Conservation (phyloP, 2,888 invertebrate genomes). For the Chloroclysta siterata region DNA sequence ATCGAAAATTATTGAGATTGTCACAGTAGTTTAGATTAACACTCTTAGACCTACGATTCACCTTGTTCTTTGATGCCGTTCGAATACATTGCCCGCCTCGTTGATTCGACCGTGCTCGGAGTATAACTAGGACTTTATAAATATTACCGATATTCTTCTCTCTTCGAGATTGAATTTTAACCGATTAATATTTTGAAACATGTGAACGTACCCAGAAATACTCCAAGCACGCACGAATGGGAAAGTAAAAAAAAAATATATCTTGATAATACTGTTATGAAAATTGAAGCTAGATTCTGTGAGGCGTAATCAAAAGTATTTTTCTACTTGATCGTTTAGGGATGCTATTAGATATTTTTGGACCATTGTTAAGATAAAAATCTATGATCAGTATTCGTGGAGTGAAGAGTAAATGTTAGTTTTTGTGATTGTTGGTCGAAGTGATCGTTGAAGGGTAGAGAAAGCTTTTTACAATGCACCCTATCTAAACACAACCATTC, state of each 20-base stretch:
- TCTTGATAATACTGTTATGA: slow-evolving; percentile 58
- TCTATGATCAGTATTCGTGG: slow-evolving; percentile 77
- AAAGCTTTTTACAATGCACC: slow-evolving; percentile 67
- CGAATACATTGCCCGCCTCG: slow-evolving; percentile 51
- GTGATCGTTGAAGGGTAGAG: slow-evolving; percentile 66
- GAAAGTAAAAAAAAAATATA: slow-evolving; percentile 51
- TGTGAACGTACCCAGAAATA: slow-evolving; percentile 12
- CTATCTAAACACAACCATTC: slow-evolving; percentile 40
- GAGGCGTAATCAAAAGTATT: slow-evolving; percentile 79
- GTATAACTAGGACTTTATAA: slow-evolving; percentile 4
- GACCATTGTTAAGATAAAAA: slow-evolving; percentile 82
- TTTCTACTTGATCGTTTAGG: slow-evolving; percentile 84
- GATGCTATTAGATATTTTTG: slow-evolving; percentile 84
- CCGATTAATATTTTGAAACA: neutral
- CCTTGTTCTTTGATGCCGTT: slow-evolving; percentile 62
- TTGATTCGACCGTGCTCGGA: slow-evolving; percentile 34
- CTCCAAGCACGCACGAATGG: slow-evolving; percentile 26
- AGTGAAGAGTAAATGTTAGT: slow-evolving; percentile 69
- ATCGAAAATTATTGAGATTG: slow-evolving; percentile 69
- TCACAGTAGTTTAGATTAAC: slow-evolving; percentile 79
- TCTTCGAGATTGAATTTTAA: neutral
- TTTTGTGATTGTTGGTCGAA: slow-evolving; percentile 68
- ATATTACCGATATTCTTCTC: neutral
- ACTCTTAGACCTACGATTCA: slow-evolving; percentile 76
- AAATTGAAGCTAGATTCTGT: slow-evolving; percentile 71